Evolutionary conservation across 2,888 invertebrate species (phyloP).

Genomic region (Pandemis cinnamomeana): DNA sequence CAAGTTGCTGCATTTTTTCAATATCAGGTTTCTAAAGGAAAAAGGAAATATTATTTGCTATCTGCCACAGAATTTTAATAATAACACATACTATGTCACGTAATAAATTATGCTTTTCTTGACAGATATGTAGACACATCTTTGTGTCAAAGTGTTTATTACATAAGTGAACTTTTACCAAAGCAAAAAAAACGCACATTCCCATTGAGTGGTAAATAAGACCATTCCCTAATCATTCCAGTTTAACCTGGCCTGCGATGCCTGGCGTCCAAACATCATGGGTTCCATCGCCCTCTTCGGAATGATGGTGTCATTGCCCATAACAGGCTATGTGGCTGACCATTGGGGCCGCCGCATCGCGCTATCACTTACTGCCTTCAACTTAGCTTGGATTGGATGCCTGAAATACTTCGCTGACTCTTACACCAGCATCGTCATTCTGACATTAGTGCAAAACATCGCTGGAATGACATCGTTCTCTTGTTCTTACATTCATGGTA

Average conservation of each 20-base stretch:
- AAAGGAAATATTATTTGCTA: too few relatives aligned
- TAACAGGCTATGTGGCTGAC: constrained; percentile 86
- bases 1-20: neutral
- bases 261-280: constrained; percentile 86
- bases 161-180: too few relatives aligned
- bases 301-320: constrained; percentile 84
- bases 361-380: constrained; percentile 14
- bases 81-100: too few relatives aligned
- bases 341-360: constrained; percentile 51
- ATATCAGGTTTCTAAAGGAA: too few relatives aligned
- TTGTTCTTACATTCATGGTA: constrained; percentile 30
- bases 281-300: constrained; percentile 86
- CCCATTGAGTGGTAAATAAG: neutral
- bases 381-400: constrained; percentile 16
- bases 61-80: too few relatives aligned
- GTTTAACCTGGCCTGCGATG: constrained; percentile 53
- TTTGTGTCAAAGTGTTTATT: too few relatives aligned
- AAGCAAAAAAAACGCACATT: too few relatives aligned
- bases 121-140: too few relatives aligned
- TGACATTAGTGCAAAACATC: neutral
- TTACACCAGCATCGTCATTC: constrained; percentile 6
- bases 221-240: constrained; percentile 18
- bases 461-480: constrained; percentile 5
- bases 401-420: constrained; percentile 14
- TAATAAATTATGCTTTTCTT: too few relatives aligned